phyloP scores from a whole-genome alignment of 2,797 vertebrate species.

The Parauchenoglanis ngamensis region DNA sequence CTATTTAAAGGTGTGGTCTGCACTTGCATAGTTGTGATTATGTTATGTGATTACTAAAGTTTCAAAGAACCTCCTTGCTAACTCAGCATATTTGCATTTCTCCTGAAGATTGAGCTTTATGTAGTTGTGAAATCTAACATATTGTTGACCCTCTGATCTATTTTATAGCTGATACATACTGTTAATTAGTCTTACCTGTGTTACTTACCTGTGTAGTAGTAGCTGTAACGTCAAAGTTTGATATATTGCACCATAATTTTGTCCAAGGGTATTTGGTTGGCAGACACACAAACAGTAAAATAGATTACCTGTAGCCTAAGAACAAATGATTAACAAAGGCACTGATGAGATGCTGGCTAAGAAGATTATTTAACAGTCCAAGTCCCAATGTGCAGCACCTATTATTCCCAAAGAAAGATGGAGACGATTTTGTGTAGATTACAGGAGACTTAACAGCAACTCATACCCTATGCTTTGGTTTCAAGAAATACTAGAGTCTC shows the following conservation, averaged over 20 bases:
- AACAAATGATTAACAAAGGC: neutral
- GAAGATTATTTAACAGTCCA: neutral
- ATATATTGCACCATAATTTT: neutral
- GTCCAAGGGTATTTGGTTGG: neutral
- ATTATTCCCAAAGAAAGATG: neutral
- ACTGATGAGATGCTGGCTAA: neutral
- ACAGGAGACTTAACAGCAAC: too few relatives aligned
- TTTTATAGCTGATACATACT: neutral
- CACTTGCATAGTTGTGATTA: neutral
- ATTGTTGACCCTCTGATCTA: neutral
- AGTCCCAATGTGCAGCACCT: neutral
- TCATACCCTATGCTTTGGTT: too few relatives aligned
- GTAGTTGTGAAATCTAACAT: neutral
- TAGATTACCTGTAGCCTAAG: neutral
- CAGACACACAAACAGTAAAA: neutral
- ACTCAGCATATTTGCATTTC: too few relatives aligned
- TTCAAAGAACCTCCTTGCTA: too few relatives aligned
- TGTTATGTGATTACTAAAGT: neutral
- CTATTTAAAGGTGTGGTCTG: neutral
- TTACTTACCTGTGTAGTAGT: neutral
- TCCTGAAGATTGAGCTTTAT: too few relatives aligned
- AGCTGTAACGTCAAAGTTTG: neutral
- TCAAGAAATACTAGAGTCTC: too few relatives aligned
- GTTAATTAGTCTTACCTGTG: neutral
- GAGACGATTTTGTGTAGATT: neutral